Conservation (phyloP, 1,140 invertebrate species). For the Drosophila erecta region DNA sequence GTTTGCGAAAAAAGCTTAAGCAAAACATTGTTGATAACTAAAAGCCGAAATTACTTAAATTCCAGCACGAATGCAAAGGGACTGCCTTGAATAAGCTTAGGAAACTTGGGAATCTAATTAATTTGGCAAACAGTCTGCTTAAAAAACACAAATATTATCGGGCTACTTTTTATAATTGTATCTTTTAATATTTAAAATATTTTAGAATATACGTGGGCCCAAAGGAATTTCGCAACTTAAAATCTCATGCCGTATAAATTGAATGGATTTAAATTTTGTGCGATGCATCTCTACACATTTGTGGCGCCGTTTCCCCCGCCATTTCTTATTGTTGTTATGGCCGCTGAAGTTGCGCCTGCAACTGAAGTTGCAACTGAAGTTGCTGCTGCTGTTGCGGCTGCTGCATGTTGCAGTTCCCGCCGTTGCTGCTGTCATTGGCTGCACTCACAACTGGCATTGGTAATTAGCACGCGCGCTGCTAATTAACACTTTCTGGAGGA, state of each 20-base stretch:
- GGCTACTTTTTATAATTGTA: no score
- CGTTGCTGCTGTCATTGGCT: slow-evolving; percentile 37
- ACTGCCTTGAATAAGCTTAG: no score
- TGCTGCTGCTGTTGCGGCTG: background rate
- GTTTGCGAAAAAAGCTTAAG: no score
- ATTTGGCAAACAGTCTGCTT: no score
- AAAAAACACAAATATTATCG: no score
- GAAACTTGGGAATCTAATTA: no score
- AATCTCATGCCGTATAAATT: slow-evolving; percentile 2
- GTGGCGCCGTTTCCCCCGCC: slow-evolving; percentile 37
- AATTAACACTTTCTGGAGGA: slow-evolving; percentile 70
- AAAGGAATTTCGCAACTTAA: no score
- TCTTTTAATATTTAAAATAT: no score
- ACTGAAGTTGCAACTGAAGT: slow-evolving; percentile 18
- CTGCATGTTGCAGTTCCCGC: slow-evolving; percentile 2
- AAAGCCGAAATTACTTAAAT: no score
- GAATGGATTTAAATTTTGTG: slow-evolving; percentile 41
- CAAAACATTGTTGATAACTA: no score
- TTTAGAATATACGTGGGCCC: no score
- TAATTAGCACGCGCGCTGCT: slow-evolving; percentile 65
- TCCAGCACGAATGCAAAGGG: no score
- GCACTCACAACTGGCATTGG: slow-evolving; percentile 55
- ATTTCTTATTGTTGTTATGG: slow-evolving; percentile 36
- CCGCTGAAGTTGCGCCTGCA: slow-evolving; percentile 11
- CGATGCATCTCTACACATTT: slow-evolving; percentile 27